Evolutionary conservation across 1,140 invertebrate species (phyloP).

Genomic region (Apocrypta bakeri): DNA sequence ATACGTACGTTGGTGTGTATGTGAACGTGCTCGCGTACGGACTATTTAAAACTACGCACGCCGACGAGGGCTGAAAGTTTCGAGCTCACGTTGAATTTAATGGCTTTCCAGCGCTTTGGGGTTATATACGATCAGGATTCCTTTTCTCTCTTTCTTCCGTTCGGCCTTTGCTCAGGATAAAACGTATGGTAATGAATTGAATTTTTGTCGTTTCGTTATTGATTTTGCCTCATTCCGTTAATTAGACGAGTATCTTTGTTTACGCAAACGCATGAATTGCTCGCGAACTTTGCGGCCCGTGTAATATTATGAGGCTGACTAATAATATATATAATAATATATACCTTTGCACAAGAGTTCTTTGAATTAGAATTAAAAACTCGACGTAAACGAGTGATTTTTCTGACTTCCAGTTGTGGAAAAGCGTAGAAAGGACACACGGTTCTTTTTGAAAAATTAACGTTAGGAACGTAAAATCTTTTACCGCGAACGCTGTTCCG

Average conservation of each 20-base stretch:
- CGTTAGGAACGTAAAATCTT: slow-evolving; percentile 31
- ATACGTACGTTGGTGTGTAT: too few species aligned
- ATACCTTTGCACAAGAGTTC: too few species aligned
- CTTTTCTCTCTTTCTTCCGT: not conserved
- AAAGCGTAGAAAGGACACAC: not conserved
- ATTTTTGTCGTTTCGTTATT: not conserved
- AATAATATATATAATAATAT: too few species aligned
- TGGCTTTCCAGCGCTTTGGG: slow-evolving; percentile 25
- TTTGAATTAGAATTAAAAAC: too few species aligned
- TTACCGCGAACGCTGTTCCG: not conserved
- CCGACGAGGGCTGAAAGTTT: slow-evolving; percentile 27
- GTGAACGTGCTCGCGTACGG: slow-evolving; percentile 58
- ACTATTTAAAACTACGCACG: slow-evolving; percentile 74
- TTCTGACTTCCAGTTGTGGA: too few species aligned
- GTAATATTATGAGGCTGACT: too few species aligned
- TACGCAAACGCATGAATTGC: too few species aligned
- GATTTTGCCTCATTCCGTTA: not conserved
- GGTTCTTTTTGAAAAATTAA: slow-evolving; percentile 33
- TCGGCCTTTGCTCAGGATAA: not conserved
- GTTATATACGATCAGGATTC: slow-evolving; percentile 7
- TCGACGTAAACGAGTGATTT: too few species aligned
- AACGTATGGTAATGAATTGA: slow-evolving; percentile 2
- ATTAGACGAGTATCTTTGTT: too few species aligned
- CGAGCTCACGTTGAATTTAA: slow-evolving; percentile 37
- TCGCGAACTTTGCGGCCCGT: too few species aligned